Evolutionary conservation across 2,888 invertebrate genomes (phyloP), one percentile per base, ranked within the genome.

Genomic region (Cosmorhoe ocellata): DNA sequence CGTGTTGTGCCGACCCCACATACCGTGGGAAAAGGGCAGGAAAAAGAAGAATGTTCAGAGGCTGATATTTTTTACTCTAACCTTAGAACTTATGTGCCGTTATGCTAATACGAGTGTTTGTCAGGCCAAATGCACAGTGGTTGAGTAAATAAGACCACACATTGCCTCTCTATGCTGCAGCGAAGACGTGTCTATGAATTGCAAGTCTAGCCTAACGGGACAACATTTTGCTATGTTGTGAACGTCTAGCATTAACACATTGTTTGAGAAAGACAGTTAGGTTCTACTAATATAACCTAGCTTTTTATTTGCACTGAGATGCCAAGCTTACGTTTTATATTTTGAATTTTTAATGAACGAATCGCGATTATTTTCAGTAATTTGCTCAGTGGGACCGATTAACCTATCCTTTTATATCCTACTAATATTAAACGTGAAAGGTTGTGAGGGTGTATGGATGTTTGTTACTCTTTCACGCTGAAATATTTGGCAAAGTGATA

Each of bases 101-200:
- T 71, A 70, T 56, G 43, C 56, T 58, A 66, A 71, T 64, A 67
- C 41, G 34, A 44, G 38, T 51, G 55, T 51, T 57, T 52, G 64
- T 50, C 55, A 61, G 41, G 51, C 56, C 39, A 54, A 56, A 61
- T 64, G 65, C 63, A 64, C 56, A 59, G 60, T 62, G 65, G 50
- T 58, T 68, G 41, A 59, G 60, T 63, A 69, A 70, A 71, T 65
- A 74, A 67, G 71, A 68, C 74, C 74, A 73, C 75, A 75, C 76
- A 65, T 56, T 42, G 44, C 28, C 41, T 14, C 40, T 12, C 22
- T 36, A 49, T 8, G 48, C 41, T 33, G 38, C 51, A 49, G 43
- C 42, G 31, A 43, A 40, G 28, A 62, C 67, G 68, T 66, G 71
- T 57, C 63, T 63, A 65, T 63, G 49, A 63, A 44, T 47, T 56